Base-by-base conservation (phyloP, 2,888 invertebrate species). In the Noctua janthina region DNA sequence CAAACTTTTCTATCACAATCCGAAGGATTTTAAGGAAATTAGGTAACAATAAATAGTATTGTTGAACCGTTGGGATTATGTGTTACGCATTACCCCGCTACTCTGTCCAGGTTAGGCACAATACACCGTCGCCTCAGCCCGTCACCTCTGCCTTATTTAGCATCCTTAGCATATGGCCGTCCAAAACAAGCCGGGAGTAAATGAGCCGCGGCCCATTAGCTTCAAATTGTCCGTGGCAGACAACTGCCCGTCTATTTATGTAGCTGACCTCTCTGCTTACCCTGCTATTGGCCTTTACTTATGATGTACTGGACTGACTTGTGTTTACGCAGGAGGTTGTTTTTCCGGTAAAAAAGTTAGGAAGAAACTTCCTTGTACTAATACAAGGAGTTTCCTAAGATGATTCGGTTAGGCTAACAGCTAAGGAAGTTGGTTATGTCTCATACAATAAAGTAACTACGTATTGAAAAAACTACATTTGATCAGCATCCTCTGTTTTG, bases 181-280 rank as follows among this genome's bases (percentile, higher is more conserved):
- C 90, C 90, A 87, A 90, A 91, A 90, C 91, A 90, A 86, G 91
- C 90, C 86, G 87, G 89, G 87, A 85, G 88, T 89, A 92, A 94
- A 95, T 94, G 94, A 94, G 92, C 88, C 94, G 93, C 91, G 94
- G 90, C 79, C 94, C 94, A 94, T 95, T 95, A 91, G 89, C 89
- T 89, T 90, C 94, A 92, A 95, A 95, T 95, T 93, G 94, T 86
- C 92, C 95, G 95, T 93, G 90, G 79, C 91, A 91, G 92, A 92
- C 92, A 91, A 91, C 91, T 87, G 88, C 83, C 83, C 87, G 90
- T 89, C 88, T 91, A 87, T 92, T 93, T 92, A 91, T 91, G 93
- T 87, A 81, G 78, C 85, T 90, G 89, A 90, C 90, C 88, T 88
- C 83, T 85, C 81, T 74, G 80, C 89, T 88, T 83, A 87, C 83